These are phyloP conservation scores for Hybognathus amarus DNA, from an alignment of 2,797 vertebrate genomes.

Conservation along the genomic window DNA sequence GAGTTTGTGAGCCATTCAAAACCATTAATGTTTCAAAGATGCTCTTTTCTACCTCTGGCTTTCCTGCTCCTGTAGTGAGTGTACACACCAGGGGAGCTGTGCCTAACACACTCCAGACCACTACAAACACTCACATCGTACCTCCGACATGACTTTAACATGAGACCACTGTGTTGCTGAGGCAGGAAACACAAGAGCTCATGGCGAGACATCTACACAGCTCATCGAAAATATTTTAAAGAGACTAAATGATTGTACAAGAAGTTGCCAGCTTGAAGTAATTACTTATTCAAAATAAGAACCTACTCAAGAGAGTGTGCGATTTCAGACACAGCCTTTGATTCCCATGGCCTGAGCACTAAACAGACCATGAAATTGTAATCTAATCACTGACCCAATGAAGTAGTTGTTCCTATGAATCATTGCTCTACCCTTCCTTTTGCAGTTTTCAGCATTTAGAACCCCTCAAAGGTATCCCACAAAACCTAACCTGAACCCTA, in stretches of 20 bases:
- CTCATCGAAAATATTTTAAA: slow-evolving; percentile 3
- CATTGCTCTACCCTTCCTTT: neutral
- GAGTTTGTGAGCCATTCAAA: slow-evolving; percentile 38
- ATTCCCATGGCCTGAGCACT: neutral
- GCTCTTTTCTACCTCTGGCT: slow-evolving; percentile 26
- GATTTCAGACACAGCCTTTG: neutral
- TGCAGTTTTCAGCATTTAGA: neutral
- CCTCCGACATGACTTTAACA: slow-evolving; percentile 41
- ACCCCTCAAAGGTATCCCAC: neutral
- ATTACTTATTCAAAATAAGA: neutral
- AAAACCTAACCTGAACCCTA: slow-evolving; percentile 38
- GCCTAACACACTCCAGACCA: slow-evolving; percentile 54
- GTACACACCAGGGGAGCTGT: slow-evolving; percentile 26
- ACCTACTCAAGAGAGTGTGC: neutral
- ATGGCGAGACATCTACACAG: neutral
- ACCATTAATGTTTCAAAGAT: slow-evolving; percentile 43
- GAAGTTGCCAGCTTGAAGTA: neutral
- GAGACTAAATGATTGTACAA: slow-evolving; percentile 10
- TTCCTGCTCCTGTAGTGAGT: slow-evolving; percentile 38
- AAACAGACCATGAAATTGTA: slow-evolving; percentile 9
- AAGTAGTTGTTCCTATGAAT: slow-evolving; percentile 17
- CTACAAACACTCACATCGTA: slow-evolving; percentile 29
- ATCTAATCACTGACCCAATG: neutral
- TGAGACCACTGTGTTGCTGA: slow-evolving; percentile 2
- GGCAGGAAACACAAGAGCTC: slow-evolving; percentile 3